Conservation (phyloP, 2,888 invertebrate genomes). For the Melanchra persicariae region DNA sequence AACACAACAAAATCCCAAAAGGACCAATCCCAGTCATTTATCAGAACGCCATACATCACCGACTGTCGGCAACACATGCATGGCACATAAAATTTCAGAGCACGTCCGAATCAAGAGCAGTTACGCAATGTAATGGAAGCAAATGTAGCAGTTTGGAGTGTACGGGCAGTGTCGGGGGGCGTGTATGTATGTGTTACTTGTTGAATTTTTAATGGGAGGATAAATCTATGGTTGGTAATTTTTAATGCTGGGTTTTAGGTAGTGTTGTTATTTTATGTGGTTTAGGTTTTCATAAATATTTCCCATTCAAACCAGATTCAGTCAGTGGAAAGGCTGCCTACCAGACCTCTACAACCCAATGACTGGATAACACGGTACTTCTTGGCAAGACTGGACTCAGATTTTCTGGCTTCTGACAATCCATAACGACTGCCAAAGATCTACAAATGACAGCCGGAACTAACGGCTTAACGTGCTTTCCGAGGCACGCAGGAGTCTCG, state of each 20-base stretch:
- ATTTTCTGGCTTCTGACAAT: too few relatives aligned
- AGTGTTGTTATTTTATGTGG: too few relatives aligned
- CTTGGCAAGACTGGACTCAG: too few relatives aligned
- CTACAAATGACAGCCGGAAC: too few relatives aligned
- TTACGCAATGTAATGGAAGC: conserved; percentile 65
- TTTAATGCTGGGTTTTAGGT: background rate
- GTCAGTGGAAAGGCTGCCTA: too few relatives aligned
- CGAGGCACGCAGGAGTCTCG: too few relatives aligned
- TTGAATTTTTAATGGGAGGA: conserved; percentile 35
- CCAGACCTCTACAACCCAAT: too few relatives aligned
- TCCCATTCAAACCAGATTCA: too few relatives aligned
- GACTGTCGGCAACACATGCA: conserved; percentile 47
- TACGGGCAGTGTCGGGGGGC: conserved; percentile 23
- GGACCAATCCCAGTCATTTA: conserved; percentile 38
- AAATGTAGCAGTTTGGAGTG: conserved; percentile 49
- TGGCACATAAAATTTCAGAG: conserved; percentile 63
- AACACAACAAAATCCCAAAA: conserved; percentile 11
- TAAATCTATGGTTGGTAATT: background rate
- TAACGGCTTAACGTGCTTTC: too few relatives aligned
- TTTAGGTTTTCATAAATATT: too few relatives aligned
- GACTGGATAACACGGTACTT: too few relatives aligned
- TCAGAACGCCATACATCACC: conserved; percentile 37
- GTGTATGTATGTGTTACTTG: conserved; percentile 29
- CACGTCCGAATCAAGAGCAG: conserved; percentile 62
- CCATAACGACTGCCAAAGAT: too few relatives aligned